Base-by-base conservation (phyloP, 2,113 vertebrate genomes). In the Ophiodon elongatus region DNA sequence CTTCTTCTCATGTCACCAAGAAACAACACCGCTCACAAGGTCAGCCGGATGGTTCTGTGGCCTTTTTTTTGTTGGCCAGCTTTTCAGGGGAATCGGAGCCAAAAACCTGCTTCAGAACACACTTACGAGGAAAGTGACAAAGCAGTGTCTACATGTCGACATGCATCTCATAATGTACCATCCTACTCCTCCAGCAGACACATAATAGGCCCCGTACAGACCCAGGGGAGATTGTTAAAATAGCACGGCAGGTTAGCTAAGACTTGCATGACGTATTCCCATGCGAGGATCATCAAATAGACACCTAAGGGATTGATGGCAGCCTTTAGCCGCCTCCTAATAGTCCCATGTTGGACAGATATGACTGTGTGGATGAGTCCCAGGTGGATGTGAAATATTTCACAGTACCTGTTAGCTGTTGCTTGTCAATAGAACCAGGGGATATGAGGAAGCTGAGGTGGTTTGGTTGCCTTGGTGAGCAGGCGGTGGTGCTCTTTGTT, bases 181-280 rank as follows among this genome's bases (percentile, higher is more conserved):
- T 39, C 31, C 59, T 35, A 73, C 80, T 79, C 87, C 83, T 82
- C 71, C 76, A 70, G 82, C 86, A 91, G 80, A 88, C 87, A 79
- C 76, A 82, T 85, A 83, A 87, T 82, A 87, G 79, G 84, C 62
- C 85, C 68, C 70, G 57, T 84, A 86, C 70, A 78, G 86, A 80
- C 90, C 83, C 91, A 52, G 29, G 90, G 88, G 92, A 94, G 85
- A 90, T 89, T 92, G 93, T 93, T 93, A 92, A 93, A 91, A 92
- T 83, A 88, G 82, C 29, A 19, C 25, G 29, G 84, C 80, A 73
- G 91, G 90, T 94, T 93, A 91, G 83, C 89, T 76, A 81, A 88
- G 82, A 88, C 80, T 73, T 71, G 84, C 80, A 74, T 77, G 74
- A 88, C 82, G 71, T 85, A 92, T 89, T 89, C 89, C 87, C 92